A percentile compares a stretch with the other conserved stretches of the same genome.
Conservation (phyloP, 2,888 invertebrate species). For the Laspeyria flexula region DNA sequence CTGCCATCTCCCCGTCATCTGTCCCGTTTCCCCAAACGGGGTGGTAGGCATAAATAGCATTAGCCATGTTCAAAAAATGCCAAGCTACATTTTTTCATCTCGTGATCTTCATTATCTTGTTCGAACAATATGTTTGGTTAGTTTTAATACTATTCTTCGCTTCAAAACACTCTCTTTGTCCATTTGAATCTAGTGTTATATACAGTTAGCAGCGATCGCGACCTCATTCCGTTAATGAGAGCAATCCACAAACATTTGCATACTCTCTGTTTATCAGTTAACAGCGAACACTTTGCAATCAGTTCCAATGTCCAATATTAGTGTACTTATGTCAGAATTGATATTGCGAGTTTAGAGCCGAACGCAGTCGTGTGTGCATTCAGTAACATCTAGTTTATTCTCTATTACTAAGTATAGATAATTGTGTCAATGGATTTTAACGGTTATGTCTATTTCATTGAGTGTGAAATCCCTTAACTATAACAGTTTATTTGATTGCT, state of each 20-base stretch:
- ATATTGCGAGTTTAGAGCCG: constrained; percentile 43
- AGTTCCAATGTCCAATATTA: constrained; percentile 55
- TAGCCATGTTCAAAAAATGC: too few species aligned
- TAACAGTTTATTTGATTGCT: too few species aligned
- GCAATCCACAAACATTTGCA: constrained; percentile 77
- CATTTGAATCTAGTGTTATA: constrained; percentile 19
- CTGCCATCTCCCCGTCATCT: too few species aligned
- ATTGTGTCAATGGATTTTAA: too few species aligned
- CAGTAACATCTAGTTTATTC: constrained; percentile 3
- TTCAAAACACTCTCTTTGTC: constrained; percentile 8
- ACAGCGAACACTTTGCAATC: constrained; percentile 72
- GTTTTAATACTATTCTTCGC: too few species aligned
- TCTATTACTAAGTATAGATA: neutral
- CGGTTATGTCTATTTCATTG: too few species aligned
- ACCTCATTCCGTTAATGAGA: constrained; percentile 77
- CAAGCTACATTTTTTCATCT: too few species aligned
- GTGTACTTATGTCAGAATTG: constrained; percentile 44
- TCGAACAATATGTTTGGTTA: too few species aligned
- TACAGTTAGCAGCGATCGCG: constrained; percentile 54
- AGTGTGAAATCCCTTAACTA: too few species aligned
- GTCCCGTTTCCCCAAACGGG: too few species aligned
- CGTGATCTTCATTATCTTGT: too few species aligned
- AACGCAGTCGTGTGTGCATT: constrained; percentile 4
- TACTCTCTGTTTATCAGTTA: constrained; percentile 69
- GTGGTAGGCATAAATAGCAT: too few species aligned